A percentile compares a stretch with the other conserved stretches of the same genome.
phyloP scores from a whole-genome alignment of 2,888 invertebrate genomes.

The Plebejus melissa region DNA sequence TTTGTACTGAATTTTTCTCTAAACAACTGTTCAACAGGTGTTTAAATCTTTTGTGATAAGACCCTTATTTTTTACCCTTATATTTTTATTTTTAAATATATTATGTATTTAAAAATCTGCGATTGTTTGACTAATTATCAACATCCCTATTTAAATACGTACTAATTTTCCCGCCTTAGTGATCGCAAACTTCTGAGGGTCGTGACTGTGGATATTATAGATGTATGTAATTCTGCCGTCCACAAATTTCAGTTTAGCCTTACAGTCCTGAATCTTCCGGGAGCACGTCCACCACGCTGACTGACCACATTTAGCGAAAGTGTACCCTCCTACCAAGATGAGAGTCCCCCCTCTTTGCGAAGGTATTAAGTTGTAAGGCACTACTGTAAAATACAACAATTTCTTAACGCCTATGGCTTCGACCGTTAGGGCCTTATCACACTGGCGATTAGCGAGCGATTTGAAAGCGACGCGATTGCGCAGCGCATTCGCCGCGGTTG shows the following conservation, averaged over 20 bases:
- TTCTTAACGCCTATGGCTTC: neutral
- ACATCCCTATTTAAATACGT: neutral
- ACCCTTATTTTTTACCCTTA: too few species aligned
- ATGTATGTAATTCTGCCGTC: conserved; percentile 37
- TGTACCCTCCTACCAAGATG: conserved; percentile 31
- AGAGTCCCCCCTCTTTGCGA: conserved; percentile 36
- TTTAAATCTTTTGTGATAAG: too few species aligned
- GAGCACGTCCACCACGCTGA: conserved; percentile 40
- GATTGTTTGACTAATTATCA: neutral
- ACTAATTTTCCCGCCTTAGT: conserved; percentile 27
- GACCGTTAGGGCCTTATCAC: neutral
- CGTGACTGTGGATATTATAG: conserved; percentile 34
- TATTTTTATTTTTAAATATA: too few species aligned
- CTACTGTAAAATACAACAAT: conserved; percentile 18
- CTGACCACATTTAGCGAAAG: conserved; percentile 31
- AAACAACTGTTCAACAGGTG: too few species aligned
- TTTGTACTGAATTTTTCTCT: too few species aligned
- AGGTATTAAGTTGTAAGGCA: conserved; percentile 33
- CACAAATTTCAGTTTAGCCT: conserved; percentile 41
- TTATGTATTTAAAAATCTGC: too few species aligned
- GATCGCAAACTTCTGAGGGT: conserved; percentile 33
- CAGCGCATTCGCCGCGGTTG: too few species aligned
- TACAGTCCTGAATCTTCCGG: conserved; percentile 38
- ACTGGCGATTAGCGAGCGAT: too few species aligned
- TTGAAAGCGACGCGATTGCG: too few species aligned